phyloP scores from a whole-genome alignment of 1,140 invertebrate genomes.

The Acromyrmex charruanus region DNA sequence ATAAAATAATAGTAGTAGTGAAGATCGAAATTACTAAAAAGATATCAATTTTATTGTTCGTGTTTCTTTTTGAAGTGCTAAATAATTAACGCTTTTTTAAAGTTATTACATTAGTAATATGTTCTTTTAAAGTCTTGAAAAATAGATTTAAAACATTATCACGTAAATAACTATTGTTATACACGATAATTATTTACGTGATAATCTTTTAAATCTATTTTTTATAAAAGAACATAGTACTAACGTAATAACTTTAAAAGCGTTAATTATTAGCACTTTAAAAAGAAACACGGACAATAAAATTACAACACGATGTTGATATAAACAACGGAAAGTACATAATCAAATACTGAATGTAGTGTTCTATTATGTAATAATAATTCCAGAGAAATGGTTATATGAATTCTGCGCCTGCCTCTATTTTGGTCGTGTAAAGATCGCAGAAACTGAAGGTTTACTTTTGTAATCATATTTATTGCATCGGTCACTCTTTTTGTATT shows the following conservation, averaged over 20 bases:
- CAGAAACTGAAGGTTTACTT: neutral
- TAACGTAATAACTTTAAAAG: neutral
- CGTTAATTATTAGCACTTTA: neutral
- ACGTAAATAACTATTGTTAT: neutral
- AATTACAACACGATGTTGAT: neutral
- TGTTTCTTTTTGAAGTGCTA: neutral
- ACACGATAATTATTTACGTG: too few species aligned
- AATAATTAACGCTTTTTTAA: neutral
- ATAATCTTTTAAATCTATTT: neutral
- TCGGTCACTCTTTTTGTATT: constrained; percentile 15
- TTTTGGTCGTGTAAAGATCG: constrained; percentile 1
- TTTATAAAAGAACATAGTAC: neutral
- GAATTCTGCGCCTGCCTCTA: neutral
- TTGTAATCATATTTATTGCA: constrained; percentile 13
- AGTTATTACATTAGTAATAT: neutral
- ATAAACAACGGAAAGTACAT: neutral
- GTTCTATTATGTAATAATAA: neutral
- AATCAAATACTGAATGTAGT: neutral
- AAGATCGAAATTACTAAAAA: too few species aligned
- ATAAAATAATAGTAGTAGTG: too few species aligned
- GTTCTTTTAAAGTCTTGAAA: neutral
- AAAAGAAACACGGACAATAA: neutral
- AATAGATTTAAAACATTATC: too few species aligned
- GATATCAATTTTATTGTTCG: neutral
- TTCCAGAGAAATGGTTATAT: constrained; percentile 5